Percentiles rank a stretch among this genome's conserved stretches.
phyloP scores from a whole-genome alignment of 2,797 vertebrate species.

The Jordanella pulchra region DNA sequence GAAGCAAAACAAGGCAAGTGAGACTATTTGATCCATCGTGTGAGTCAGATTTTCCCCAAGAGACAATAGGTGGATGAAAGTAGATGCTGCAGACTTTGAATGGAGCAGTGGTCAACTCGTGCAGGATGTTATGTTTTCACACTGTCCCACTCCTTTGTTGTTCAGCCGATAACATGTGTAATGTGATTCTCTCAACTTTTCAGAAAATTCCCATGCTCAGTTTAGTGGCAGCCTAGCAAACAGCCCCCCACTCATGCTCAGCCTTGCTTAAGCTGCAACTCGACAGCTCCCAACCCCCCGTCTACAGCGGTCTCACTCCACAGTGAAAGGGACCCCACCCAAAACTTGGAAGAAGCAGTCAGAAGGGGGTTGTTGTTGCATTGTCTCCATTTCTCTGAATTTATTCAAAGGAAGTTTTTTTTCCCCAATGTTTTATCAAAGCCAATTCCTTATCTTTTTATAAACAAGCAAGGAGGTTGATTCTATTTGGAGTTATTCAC shows the following conservation, averaged over 20 bases:
- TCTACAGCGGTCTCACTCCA: slow-evolving; percentile 41
- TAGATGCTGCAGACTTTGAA: slow-evolving; percentile 44
- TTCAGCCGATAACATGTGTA: slow-evolving; percentile 55
- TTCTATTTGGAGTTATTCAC: slow-evolving; percentile 24
- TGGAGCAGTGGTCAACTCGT: slow-evolving; percentile 29
- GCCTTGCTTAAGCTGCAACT: slow-evolving; percentile 52
- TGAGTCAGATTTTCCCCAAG: slow-evolving; percentile 66
- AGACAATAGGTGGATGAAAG: slow-evolving; percentile 59
- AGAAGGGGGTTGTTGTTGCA: slow-evolving; percentile 58
- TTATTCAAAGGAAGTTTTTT: slow-evolving; percentile 15
- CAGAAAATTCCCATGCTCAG: slow-evolving; percentile 54
- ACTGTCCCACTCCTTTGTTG: slow-evolving; percentile 45
- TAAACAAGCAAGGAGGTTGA: slow-evolving; percentile 29
- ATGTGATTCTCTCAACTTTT: slow-evolving; percentile 61
- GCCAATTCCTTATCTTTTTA: slow-evolving; percentile 30
- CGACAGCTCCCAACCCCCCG: slow-evolving; percentile 54
- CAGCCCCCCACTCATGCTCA: slow-evolving; percentile 44
- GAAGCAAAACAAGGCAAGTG: slow-evolving; percentile 45
- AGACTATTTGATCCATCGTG: slow-evolving; percentile 54
- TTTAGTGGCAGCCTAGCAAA: slow-evolving; percentile 56
- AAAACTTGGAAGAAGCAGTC: slow-evolving; percentile 57
- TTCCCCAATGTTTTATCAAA: neutral
- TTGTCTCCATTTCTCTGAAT: slow-evolving; percentile 10
- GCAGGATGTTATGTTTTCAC: slow-evolving; percentile 58
- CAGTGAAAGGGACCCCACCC: slow-evolving; percentile 71